Base-by-base conservation (phyloP, 2,888 invertebrate genomes). In the Cataglyphis altisquamis region DNA sequence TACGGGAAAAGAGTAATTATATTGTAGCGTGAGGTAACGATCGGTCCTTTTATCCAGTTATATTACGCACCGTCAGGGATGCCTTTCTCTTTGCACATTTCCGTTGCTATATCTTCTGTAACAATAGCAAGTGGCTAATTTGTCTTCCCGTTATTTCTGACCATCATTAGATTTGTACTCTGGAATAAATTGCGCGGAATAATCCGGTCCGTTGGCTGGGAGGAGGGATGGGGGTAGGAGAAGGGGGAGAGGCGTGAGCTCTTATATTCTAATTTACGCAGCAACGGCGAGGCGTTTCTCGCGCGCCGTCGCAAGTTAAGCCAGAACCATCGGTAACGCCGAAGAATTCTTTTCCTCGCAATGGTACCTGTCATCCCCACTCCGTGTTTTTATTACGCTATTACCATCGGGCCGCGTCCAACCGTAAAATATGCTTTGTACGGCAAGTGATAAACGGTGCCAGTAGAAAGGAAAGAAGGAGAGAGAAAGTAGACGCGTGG, bases 341-440 rank as follows among this genome's bases (percentile, higher is more conserved):
- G 67, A 81, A 86, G 88, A 87, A 90, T 90, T 88, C 85, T 74
- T 85, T 85, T 84, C 88, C 78, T 85, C 84, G 64, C 81, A 55
- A 67, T 83, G 86, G 84, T 88, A 87, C 88, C 87, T 88, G 90
- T 90, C 90, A 88, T 90, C 91, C 90, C 89, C 84, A 83, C 84
- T 36, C 89, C 81, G 87, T 88, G 90, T 91, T 89, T 93, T 92
- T 91, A 92, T 92, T 91, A 88, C 90, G 88, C 87, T 87, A 90
- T 91, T 91, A 91, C 90, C 88, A 88, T 90, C 90, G 85, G 86
- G 74, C 74, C 73, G 83, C 81, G 77, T 74, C 86, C 84, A 84
- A 85, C 89, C 87, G 88, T 91, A 89, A 91, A 91, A 91, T 89
- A 90, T 88, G 89, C 90, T 90, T 91, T 85, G 87, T 86, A 84